Conservation (phyloP, 2,888 invertebrate genomes). For the Ypsolopha scabrella region DNA sequence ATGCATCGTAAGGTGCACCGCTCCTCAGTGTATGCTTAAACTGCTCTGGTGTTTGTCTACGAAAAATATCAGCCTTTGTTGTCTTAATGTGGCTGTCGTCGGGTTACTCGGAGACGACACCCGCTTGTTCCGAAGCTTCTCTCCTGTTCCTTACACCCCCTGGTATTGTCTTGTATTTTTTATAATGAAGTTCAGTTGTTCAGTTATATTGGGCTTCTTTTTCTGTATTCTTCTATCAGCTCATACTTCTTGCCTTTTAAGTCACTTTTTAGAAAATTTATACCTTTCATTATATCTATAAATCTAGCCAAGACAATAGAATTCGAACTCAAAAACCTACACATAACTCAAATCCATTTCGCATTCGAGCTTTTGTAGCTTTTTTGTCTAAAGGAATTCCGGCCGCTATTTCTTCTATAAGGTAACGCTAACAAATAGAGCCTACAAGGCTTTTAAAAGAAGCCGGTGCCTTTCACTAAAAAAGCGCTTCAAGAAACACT, state of each 20-base stretch:
- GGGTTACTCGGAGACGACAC: slow-evolving; percentile 14
- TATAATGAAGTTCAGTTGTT: too few relatives aligned
- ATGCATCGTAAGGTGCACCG: slow-evolving; percentile 55
- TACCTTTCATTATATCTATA: too few relatives aligned
- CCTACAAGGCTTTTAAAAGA: slow-evolving; percentile 60
- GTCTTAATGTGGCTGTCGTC: slow-evolving; percentile 43
- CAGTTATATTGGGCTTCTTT: too few relatives aligned
- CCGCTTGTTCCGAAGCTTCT: neutral
- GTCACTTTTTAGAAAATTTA: too few relatives aligned
- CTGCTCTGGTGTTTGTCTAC: slow-evolving; percentile 53
- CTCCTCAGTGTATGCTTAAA: slow-evolving; percentile 46
- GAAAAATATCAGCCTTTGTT: slow-evolving; percentile 62
- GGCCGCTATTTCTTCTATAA: slow-evolving; percentile 22
- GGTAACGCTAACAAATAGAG: slow-evolving; percentile 48
- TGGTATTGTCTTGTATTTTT: too few relatives aligned
- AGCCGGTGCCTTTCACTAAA: slow-evolving; percentile 54
- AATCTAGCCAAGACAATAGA: too few relatives aligned
- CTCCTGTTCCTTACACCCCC: too few relatives aligned
- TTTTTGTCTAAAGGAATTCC: neutral
- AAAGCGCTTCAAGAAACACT: slow-evolving; percentile 51
- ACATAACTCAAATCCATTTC: slow-evolving; percentile 1
- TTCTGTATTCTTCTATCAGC: too few relatives aligned
- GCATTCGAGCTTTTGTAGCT: slow-evolving; percentile 1
- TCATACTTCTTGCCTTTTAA: too few relatives aligned
- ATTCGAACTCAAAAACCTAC: too few relatives aligned